A percentile compares a stretch with the other conserved stretches of the same genome.
phyloP scores from a whole-genome alignment of 2,888 invertebrate genomes.

The Dicranocentrus wangi region DNA sequence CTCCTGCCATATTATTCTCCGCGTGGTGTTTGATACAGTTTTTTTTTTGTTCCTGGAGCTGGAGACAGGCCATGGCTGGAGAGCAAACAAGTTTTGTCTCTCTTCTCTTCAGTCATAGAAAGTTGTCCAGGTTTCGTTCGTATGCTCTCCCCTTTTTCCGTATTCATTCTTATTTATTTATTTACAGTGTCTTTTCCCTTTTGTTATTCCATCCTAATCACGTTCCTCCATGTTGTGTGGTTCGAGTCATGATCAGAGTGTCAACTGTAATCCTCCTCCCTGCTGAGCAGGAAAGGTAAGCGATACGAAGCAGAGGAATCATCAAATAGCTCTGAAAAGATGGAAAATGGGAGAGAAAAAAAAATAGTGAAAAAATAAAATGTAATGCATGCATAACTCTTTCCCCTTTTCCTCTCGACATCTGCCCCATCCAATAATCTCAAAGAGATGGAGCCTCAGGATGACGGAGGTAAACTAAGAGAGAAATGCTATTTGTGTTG shows the following conservation, averaged over 20 bases:
- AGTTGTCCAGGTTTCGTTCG: no score
- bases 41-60: no score
- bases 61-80: no score
- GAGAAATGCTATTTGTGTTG: neutral
- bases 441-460: neutral
- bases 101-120: no score
- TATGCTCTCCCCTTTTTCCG: no score
- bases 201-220: no score
- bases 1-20: no score
- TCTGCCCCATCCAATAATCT: neutral
- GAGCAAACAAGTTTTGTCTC: no score
- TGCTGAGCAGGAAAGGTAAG: neutral
- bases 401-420: neutral
- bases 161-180: no score
- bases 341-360: neutral
- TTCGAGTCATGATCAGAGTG: slow-evolving; percentile 9
- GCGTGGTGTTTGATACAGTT: no score
- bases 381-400: slow-evolving; percentile 42
- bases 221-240: neutral
- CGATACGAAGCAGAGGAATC: neutral
- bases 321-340: neutral
- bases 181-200: no score
- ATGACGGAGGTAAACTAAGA: neutral
- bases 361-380: slow-evolving; percentile 30
- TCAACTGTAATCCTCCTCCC: neutral